Percentiles rank a stretch among this genome's conserved stretches.
Conservation (phyloP, 2,888 invertebrate species). For the Periphyllus acericola region DNA sequence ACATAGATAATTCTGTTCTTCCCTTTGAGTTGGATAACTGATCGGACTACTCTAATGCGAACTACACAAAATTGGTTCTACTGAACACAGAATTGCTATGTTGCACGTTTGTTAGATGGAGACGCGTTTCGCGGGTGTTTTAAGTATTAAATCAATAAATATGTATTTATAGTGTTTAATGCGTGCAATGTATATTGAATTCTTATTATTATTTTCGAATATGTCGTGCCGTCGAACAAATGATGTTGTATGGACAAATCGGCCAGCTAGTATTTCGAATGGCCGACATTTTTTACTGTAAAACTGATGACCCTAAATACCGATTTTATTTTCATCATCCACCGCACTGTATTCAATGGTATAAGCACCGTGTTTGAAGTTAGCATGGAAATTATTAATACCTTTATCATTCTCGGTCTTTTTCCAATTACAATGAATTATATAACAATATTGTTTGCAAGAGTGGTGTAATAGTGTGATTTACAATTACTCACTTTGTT, state of each 20-base stretch:
- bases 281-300: not conserved
- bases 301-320: not conserved
- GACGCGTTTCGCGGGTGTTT: not conserved
- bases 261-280: not conserved
- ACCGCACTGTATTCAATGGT: not conserved
- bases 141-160: not conserved
- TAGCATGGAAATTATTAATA: not conserved
- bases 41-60: no score
- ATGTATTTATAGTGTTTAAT: not conserved
- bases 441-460: constrained; percentile 15
- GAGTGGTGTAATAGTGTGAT: not conserved
- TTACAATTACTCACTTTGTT: not conserved
- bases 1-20: no score
- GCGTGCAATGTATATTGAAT: not conserved
- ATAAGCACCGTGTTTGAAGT: not conserved
- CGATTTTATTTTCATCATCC: no score
- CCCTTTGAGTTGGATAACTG: no score
- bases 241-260: not conserved
- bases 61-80: no score
- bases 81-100: no score
- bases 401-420: not conserved
- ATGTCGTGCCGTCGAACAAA: not conserved
- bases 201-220: not conserved
- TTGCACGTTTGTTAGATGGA: no score
- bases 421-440: constrained; percentile 2